phyloP scores from a whole-genome alignment of 2,888 invertebrate species.

The Rhingia rostrata region DNA sequence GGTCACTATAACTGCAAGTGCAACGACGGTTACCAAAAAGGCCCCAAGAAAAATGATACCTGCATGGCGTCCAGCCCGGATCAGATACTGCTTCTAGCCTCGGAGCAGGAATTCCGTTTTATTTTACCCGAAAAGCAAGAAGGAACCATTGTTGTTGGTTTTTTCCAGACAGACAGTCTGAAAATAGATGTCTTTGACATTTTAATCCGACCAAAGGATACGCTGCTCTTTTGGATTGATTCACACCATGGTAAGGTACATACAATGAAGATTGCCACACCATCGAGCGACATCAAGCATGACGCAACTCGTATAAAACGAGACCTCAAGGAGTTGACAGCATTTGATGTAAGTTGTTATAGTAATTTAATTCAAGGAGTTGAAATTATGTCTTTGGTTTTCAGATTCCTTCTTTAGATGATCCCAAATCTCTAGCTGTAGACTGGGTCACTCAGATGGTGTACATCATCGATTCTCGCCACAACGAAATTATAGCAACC shows the following conservation, averaged over 20 bases:
- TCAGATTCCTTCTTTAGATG: slow-evolving; percentile 84
- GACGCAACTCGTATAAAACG: slow-evolving; percentile 77
- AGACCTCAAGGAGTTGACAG: slow-evolving; percentile 81
- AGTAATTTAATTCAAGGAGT: too few species aligned
- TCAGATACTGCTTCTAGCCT: slow-evolving; percentile 81
- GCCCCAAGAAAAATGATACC: slow-evolving; percentile 82
- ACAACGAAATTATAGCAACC: slow-evolving; percentile 81
- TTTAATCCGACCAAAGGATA: slow-evolving; percentile 84
- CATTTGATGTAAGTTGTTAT: slow-evolving; percentile 79
- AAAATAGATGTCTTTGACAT: slow-evolving; percentile 86
- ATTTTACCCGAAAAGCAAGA: slow-evolving; percentile 81
- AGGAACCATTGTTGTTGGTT: slow-evolving; percentile 84
- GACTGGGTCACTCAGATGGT: slow-evolving; percentile 88
- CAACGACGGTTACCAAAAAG: slow-evolving; percentile 86
- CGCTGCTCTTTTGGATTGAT: slow-evolving; percentile 82
- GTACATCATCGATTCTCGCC: slow-evolving; percentile 87
- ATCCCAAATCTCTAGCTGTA: slow-evolving; percentile 89
- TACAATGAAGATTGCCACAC: slow-evolving; percentile 82
- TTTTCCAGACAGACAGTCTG: slow-evolving; percentile 87
- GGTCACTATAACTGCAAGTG: slow-evolving; percentile 86
- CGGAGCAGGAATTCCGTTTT: slow-evolving; percentile 82
- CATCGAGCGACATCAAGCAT: slow-evolving; percentile 78
- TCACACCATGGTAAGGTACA: slow-evolving; percentile 83
- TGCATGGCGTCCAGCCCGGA: slow-evolving; percentile 85
- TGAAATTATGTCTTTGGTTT: background rate